Evolutionary conservation across 2,888 invertebrate genomes (phyloP), one percentile per base, ranked within the genome.

Genomic region (Tromatobia lineatoria): DNA sequence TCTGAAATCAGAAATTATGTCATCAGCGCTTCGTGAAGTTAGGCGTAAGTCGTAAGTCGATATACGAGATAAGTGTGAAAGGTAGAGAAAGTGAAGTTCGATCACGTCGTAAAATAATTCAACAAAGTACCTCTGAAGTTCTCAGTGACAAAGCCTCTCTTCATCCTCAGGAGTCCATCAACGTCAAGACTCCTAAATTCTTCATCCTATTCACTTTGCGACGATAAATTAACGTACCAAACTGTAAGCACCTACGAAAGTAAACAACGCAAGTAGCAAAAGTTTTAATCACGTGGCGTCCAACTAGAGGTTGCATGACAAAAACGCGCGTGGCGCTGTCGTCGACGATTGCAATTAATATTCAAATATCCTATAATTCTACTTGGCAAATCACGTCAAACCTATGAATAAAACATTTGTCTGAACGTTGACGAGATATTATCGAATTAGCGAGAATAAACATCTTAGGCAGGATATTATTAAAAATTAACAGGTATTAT

Each of bases 331-430:
- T 29, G 25, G 25, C 23, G 29, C 59, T 29, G 15, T 4, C 25
- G 59, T 29, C 29, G 1, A 23, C 59, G 15, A 59, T 59, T 29
- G 34, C 15, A 59, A 59, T 59, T 59, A 59, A 59, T 59, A 59
- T 59, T 59, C 59, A 59, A 59, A 59, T 59, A 29, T 29, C 23
- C 29, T 59, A 59, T 29, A 59, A 59, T 59, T 59, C 15, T 13
- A 59, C 59, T 29, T 59, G 59, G 25, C 1, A 29, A 59, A 29
- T 59, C 15, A 13, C 13, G 59, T 11, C 59, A 15, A 25, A 23
- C 2, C 29, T 29, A 59, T 59, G 59, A 59, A 59, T 59, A 59
- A 59, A 59, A 59, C 59, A 59, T 59, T 15, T 15, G 59, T 25
- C 2, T 59, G 3, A 10, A 59, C 29, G 25, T 25, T 29, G 25